A percentile compares a stretch with the other conserved stretches of the same genome.
phyloP scores from a whole-genome alignment of 2,113 vertebrate species.

The Cebidichthys violaceus region DNA sequence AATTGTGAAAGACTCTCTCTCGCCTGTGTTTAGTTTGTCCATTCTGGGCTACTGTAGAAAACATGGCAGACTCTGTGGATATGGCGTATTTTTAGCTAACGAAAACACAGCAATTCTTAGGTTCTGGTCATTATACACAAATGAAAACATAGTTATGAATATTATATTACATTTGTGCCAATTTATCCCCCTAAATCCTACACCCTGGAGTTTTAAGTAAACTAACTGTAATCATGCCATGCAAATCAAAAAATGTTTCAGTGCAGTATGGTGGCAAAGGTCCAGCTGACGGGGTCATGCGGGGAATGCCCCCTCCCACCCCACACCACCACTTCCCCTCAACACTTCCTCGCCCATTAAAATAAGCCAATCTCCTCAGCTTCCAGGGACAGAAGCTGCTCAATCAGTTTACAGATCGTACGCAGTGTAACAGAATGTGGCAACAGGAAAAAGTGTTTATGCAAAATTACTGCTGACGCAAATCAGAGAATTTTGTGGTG shows the following conservation, averaged over 20 bases:
- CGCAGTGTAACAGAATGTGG: constrained; percentile 35
- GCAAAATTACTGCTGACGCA: constrained; percentile 36
- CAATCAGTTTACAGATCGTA: constrained; percentile 37
- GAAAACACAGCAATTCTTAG: not conserved
- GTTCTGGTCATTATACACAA: not conserved
- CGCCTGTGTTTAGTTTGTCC: no score
- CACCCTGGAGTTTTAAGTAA: not conserved
- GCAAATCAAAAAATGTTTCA: not conserved
- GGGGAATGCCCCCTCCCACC: constrained; percentile 26
- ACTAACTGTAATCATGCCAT: not conserved
- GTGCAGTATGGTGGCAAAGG: not conserved
- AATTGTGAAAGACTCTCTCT: no score
- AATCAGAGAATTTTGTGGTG: constrained; percentile 28
- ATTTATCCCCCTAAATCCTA: not conserved
- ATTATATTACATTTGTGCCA: not conserved
- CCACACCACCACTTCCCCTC: constrained; percentile 7
- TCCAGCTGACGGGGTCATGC: constrained; percentile 11
- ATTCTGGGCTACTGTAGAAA: no score
- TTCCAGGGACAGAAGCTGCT: constrained; percentile 37
- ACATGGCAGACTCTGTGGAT: not conserved
- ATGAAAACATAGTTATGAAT: not conserved
- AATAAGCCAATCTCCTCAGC: constrained; percentile 40
- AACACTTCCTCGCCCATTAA: constrained; percentile 49
- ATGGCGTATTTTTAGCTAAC: not conserved
- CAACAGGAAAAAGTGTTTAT: constrained; percentile 35